phyloP scores from a whole-genome alignment of 2,888 invertebrate genomes.

The Exephanes ischioxanthus region DNA sequence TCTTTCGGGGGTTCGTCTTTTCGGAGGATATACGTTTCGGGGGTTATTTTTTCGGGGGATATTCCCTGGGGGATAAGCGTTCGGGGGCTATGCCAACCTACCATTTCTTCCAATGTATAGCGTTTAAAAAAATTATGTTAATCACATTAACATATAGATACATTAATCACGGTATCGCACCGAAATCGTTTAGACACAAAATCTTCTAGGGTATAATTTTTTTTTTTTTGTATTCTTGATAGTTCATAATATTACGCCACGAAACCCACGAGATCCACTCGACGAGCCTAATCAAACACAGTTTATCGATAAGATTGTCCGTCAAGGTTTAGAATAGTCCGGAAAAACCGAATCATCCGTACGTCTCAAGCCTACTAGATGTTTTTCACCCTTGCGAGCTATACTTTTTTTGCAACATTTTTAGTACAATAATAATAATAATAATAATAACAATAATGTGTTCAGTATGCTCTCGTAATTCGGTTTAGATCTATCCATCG shows the following conservation, averaged over 20 bases:
- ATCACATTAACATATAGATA: too few species aligned
- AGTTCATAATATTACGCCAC: not conserved
- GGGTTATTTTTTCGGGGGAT: too few species aligned
- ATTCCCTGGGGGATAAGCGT: too few species aligned
- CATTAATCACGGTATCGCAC: too few species aligned
- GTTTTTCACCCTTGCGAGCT: not conserved
- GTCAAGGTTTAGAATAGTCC: not conserved
- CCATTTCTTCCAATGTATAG: too few species aligned
- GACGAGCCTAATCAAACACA: not conserved
- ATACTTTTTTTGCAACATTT: not conserved
- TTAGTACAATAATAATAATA: not conserved
- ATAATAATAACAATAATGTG: not conserved
- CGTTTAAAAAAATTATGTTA: too few species aligned
- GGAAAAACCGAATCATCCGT: not conserved
- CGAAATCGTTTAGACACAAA: too few species aligned
- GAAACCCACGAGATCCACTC: not conserved
- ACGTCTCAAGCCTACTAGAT: not conserved
- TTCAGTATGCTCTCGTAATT: not conserved
- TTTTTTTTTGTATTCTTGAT: not conserved
- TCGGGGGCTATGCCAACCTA: too few species aligned
- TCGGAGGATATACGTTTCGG: too few species aligned
- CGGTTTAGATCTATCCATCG: conserved; percentile 1
- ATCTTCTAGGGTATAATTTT: too few species aligned
- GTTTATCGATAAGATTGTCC: not conserved
- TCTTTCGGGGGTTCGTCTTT: too few species aligned